Conservation (phyloP, 2,113 vertebrate genomes). For the Phasianus colchicus region DNA sequence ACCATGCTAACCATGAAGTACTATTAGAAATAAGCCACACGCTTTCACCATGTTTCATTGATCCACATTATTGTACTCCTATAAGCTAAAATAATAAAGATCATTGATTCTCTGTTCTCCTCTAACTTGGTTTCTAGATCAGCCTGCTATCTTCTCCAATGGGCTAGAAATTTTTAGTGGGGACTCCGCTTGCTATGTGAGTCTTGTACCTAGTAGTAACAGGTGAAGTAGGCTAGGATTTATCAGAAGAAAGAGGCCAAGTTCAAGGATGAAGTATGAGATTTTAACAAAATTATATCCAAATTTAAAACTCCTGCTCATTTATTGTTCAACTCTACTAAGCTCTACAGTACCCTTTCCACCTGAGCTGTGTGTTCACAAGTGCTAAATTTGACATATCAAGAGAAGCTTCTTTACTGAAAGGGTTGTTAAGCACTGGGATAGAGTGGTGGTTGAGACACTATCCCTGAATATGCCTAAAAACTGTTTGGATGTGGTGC, state of each 20-base stretch:
- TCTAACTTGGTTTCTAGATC: background rate
- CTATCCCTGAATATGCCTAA: too few species aligned
- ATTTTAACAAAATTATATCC: background rate
- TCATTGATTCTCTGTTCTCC: background rate
- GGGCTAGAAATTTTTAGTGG: background rate
- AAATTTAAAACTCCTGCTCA: background rate
- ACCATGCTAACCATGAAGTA: background rate
- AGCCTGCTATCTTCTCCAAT: background rate
- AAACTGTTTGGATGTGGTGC: too few species aligned
- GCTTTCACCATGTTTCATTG: background rate
- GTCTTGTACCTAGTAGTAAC: background rate
- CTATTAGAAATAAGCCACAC: background rate
- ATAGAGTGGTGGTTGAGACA: too few species aligned
- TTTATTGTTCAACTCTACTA: background rate
- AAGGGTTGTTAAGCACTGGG: too few species aligned
- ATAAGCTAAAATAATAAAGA: background rate
- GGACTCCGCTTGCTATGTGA: background rate
- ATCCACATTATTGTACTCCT: background rate
- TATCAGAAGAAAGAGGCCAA: background rate
- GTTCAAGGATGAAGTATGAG: background rate
- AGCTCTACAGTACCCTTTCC: background rate
- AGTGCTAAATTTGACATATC: background rate
- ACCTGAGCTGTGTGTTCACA: background rate
- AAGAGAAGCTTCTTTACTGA: too few species aligned
- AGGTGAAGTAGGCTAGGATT: background rate